Base-by-base conservation (phyloP, 2,113 vertebrate species). In the Melanostigma gelatinosum region DNA sequence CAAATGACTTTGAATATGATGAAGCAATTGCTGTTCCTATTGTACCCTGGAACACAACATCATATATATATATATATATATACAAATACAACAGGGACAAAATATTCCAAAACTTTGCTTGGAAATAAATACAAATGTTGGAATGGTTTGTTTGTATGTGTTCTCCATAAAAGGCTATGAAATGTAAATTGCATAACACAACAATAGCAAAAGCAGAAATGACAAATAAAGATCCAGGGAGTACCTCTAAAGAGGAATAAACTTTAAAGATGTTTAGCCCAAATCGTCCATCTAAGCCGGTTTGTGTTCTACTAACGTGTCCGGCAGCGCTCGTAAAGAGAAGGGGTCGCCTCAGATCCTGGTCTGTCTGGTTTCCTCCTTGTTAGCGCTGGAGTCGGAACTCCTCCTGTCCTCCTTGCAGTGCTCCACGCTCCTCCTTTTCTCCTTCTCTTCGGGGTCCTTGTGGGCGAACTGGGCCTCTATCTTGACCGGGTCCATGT, bases 401-500 rank as follows among this genome's bases (percentile, higher is more conserved):
- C 38, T 27, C n/a, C 1, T 83, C 3, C 77, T 75, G 4, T 34
- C 11, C 24, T 83, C 24, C 0, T 71, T 6, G 6, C 0, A 0
- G 3, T 10, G 2, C 66, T 77, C 24, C 0, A 40, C 5, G 63
- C 74, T 90, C 75, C 16, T 91, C 66, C 16, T 85, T 75, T 92
- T 88, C 0, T 94, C 83, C 42, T 92, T 87, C 0, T 94, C 83
- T 4, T 93, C 67, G 0, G 75, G 50, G 0, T 92, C 84, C 15
- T 3, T 4, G 27, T 88, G 4, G 0, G 42, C 7, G 68, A 98
- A 95, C 63, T 95, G 74, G 2, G 96, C 96, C 87, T 99, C 98
- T 11, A 97, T 82, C 88, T 96, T 95, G 1, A 70, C 63, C 3
- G 98, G 97, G 88, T 98, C 96, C 7, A 90, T 38, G 74, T 99